Conservation (phyloP, 2,113 vertebrate species). For the Phalacrocorax pelagicus region DNA sequence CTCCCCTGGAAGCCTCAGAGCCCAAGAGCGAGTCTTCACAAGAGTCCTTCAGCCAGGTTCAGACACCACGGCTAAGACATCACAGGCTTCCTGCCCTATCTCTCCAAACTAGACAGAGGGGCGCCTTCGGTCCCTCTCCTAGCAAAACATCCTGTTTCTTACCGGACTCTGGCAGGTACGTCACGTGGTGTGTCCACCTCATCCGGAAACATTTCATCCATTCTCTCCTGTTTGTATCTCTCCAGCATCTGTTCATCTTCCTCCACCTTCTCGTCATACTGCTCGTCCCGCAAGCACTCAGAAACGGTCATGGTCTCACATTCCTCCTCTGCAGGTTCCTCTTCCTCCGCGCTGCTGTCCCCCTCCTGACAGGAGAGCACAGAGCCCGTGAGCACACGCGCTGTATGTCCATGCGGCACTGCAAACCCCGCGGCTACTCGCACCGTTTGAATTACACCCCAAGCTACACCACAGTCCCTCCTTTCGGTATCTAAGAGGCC, state of each 20-base stretch:
- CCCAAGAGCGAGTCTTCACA: slow-evolving; percentile 4
- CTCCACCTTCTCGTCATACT: slow-evolving; percentile 86
- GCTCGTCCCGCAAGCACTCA: slow-evolving; percentile 77
- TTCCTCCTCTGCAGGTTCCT: slow-evolving; percentile 74
- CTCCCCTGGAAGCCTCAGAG: slow-evolving; percentile 46
- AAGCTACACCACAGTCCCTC: neutral
- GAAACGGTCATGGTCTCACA: slow-evolving; percentile 82
- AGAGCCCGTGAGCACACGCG: neutral
- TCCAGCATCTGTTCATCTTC: slow-evolving; percentile 85
- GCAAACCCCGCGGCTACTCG: fast-evolving
- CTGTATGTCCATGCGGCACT: neutral
- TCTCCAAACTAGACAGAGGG: neutral
- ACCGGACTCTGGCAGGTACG: slow-evolving; percentile 84
- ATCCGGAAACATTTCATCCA: slow-evolving; percentile 94
- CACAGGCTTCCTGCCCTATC: slow-evolving; percentile 30
- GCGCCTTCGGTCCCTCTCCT: neutral
- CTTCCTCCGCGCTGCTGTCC: slow-evolving; percentile 65
- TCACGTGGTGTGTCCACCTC: slow-evolving; percentile 94
- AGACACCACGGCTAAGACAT: slow-evolving; percentile 56
- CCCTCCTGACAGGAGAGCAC: slow-evolving; percentile 43
- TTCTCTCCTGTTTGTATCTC: slow-evolving; percentile 88
- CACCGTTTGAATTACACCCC: neutral
- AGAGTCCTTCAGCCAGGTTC: slow-evolving; percentile 66
- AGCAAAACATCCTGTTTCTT: neutral
- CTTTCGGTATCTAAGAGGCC: neutral